Base-by-base conservation (phyloP, 2,888 invertebrate species). In the Esperia sulphurella region DNA sequence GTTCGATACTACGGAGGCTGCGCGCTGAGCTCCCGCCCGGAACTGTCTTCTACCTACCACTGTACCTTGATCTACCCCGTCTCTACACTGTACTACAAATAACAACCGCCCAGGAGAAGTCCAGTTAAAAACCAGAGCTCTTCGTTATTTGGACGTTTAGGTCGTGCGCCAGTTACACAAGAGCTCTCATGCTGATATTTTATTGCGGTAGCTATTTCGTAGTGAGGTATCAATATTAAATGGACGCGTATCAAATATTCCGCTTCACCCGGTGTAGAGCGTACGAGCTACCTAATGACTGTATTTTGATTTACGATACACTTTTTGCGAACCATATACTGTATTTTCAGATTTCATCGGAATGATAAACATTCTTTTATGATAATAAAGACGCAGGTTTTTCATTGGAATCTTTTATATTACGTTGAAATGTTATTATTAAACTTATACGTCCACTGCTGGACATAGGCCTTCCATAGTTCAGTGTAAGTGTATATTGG, bases 1-100 rank as follows among this genome's bases (percentile, higher is more conserved):
- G 82, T 69, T 83, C 82, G 74, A 83, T 83, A 83, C 56, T 54
- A 65, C 73, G 78, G 82, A 82, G 82, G 80, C 82, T 82, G 82
- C 82, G 82, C 82, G 67, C 62, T 72, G 74, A 69, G 76, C 67
- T 62, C 63, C 50, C 54, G 64, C 72, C 77, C 75, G 73, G 68
- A 61, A 58, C 66, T 56, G 63, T 48, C 58, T 59, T 59, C 56
- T 63, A 52, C 45, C 45, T 58, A 51, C 82, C 75, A 74, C 53
- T 58, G 48, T 61, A 68, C 54, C 57, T 52, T 71, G 82, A 76
- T 63, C 76, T 65, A 50, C 70, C 71, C 55, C 57, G 56, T 50
- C 60, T 31, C 45, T 43, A 31, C 12, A 14, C 14, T 13, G 3
- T 21, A n/a, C 9, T 35, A 51, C 53, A 68, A 58, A 58, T 60